These are phyloP conservation scores for Apodemia zela DNA, from an alignment of 2,888 invertebrate genomes.

Conservation along the genomic window DNA sequence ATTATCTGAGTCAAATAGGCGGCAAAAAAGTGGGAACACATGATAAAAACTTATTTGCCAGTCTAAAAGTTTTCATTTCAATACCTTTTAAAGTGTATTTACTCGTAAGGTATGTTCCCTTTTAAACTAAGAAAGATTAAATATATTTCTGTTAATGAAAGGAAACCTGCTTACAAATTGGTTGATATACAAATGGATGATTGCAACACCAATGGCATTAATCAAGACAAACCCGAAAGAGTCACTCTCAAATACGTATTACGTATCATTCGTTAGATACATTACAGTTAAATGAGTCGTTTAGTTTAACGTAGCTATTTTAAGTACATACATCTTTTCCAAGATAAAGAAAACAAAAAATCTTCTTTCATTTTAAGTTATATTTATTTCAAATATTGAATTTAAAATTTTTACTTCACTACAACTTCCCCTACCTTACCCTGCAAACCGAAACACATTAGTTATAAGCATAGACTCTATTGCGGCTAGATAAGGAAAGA, in stretches of 20 bases:
- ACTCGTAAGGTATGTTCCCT: neutral
- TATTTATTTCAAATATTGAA: no score
- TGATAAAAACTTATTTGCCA: no score
- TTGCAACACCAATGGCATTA: neutral
- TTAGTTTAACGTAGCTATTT: neutral
- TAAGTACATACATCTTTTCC: neutral
- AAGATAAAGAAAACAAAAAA: no score
- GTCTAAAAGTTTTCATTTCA: neutral
- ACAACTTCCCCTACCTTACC: no score
- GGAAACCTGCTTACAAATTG: neutral
- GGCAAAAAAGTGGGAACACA: no score
- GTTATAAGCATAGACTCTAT: no score
- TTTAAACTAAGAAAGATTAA: neutral
- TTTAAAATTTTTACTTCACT: no score
- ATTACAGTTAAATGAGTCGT: neutral
- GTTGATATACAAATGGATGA: neutral
- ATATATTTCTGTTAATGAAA: neutral
- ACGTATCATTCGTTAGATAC: neutral
- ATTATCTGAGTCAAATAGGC: no score
- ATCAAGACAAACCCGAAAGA: neutral
- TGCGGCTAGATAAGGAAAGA: no score
- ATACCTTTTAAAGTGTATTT: neutral
- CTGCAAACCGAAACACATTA: no score
- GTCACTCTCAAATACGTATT: neutral
- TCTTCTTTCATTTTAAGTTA: no score